phyloP scores from a whole-genome alignment of 2,797 vertebrate genomes.

The Danio jaintianensis region DNA sequence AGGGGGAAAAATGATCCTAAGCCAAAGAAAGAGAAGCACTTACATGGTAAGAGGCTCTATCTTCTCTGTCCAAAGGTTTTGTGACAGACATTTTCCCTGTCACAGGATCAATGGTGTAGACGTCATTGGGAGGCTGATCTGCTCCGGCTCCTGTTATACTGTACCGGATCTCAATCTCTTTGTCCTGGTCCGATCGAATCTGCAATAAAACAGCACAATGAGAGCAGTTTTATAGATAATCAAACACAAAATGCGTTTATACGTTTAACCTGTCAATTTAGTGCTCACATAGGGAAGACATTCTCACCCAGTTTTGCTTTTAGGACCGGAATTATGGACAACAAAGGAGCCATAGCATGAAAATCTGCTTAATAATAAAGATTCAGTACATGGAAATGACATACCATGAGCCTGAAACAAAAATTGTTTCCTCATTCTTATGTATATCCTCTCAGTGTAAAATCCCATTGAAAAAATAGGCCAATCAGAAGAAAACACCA shows the following conservation, averaged over 20 bases:
- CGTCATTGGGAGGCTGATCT: conserved; percentile 94
- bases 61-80: conserved; percentile 94
- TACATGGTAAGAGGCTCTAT: conserved; percentile 95
- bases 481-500: no score
- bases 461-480: no score
- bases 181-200: conserved; percentile 98
- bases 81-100: conserved; percentile 97
- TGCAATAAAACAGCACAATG: conserved; percentile 68
- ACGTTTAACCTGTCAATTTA: conserved; percentile 4
- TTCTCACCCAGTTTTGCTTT: neutral
- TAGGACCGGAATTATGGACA: neutral
- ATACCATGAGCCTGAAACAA: no score
- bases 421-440: no score
- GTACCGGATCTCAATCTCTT: conserved; percentile 95
- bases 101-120: conserved; percentile 97
- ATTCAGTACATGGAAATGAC: no score
- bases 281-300: neutral
- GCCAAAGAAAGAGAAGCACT: conserved; percentile 64
- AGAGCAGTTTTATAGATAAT: conserved; percentile 3
- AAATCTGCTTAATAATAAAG: no score
- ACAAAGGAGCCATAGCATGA: no score
- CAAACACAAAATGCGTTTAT: neutral
- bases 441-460: no score
- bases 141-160: conserved; percentile 97
- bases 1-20: neutral